These are phyloP conservation scores for Pherbina coryleti DNA, from an alignment of 2,888 invertebrate species.

Conservation along the genomic window DNA sequence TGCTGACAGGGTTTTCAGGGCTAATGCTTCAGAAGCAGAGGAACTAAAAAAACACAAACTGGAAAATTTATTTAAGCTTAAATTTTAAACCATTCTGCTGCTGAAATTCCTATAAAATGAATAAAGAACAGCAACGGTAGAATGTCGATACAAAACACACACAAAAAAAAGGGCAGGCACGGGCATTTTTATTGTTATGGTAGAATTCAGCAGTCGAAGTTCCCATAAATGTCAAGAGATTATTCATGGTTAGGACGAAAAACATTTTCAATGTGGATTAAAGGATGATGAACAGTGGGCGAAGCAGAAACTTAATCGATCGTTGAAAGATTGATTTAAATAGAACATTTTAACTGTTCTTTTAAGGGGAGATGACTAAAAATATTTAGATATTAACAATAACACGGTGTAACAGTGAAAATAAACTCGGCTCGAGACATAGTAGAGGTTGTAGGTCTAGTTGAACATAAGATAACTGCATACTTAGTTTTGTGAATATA, in stretches of 20 bases:
- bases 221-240: slow-evolving; percentile 36
- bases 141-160: neutral
- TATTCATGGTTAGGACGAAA: slow-evolving; percentile 30
- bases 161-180: neutral
- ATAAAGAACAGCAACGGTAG: neutral
- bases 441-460: no score
- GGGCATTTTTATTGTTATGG: slow-evolving; percentile 7
- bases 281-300: slow-evolving; percentile 7
- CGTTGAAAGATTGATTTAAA: neutral
- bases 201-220: neutral
- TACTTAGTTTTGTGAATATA: no score
- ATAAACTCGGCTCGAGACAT: no score
- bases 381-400: no score
- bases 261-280: slow-evolving; percentile 6
- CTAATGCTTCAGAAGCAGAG: neutral
- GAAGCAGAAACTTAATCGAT: neutral
- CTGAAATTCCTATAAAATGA: slow-evolving; percentile 13
- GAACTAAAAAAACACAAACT: neutral
- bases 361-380: no score
- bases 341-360: neutral
- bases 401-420: no score
- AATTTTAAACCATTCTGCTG: neutral
- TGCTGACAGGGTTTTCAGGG: neutral
- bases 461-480: no score
- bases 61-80: neutral